Evolutionary conservation across 2,797 vertebrate species (phyloP).

Genomic region (Rousettus madagascariensis): DNA sequence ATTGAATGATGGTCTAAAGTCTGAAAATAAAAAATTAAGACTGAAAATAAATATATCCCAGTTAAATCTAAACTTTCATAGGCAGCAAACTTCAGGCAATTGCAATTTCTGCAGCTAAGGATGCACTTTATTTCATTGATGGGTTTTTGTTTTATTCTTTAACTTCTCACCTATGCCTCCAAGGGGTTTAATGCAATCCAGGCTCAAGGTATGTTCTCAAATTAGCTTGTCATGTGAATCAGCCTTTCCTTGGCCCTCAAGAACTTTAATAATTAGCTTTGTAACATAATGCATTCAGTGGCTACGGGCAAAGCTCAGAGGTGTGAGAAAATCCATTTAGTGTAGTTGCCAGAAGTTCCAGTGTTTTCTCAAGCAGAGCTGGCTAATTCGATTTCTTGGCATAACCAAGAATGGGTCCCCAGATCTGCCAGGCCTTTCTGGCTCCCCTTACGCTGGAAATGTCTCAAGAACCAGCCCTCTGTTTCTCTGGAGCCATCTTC

Average conservation of each 20-base stretch:
- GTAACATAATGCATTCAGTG: background rate
- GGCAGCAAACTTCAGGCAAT: background rate
- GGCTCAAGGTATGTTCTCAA: background rate
- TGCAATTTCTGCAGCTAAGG: background rate
- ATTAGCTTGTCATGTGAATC: background rate
- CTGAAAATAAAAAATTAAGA: background rate
- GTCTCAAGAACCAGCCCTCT: background rate
- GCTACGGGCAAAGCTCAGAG: constrained; percentile 16
- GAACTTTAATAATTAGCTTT: constrained; percentile 38
- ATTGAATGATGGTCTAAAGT: background rate
- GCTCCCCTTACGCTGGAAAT: background rate
- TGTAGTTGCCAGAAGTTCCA: background rate
- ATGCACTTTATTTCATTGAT: background rate
- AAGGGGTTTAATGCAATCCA: background rate
- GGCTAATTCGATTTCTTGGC: constrained; percentile 6
- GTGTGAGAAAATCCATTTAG: constrained; percentile 44
- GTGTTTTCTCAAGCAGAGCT: background rate
- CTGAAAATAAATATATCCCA: background rate
- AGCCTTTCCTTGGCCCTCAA: background rate
- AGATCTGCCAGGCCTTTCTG: background rate
- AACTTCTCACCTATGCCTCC: background rate
- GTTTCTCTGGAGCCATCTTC: background rate
- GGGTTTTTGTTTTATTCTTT: background rate
- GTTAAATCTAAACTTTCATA: constrained; percentile 15
- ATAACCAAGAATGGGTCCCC: background rate